Evolutionary conservation across 2,888 invertebrate species (phyloP), one percentile per base, ranked within the genome.

Genomic region (Callimorpha dominula): DNA sequence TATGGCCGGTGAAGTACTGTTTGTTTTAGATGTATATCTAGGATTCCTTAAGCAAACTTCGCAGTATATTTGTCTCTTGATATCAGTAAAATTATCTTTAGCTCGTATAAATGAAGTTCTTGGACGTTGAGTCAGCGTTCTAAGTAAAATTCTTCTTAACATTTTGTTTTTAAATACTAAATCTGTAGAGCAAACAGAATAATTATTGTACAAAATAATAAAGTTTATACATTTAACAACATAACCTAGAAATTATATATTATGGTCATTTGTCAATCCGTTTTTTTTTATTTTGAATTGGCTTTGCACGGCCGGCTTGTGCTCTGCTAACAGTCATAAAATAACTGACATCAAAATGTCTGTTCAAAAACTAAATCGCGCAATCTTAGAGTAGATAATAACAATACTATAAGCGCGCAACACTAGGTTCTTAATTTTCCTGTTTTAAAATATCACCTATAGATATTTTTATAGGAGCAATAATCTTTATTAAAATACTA

Each of bases 1-100:
- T 78, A 97, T 92, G 54, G 94, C 96, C 64, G 95, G 94, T 20
- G 96, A 91, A 64, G 95, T 86, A 73, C 76, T 90, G 81, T 92
- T 91, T 89, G 90, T 74, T 81, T 93, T 94, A 65, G 91, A 84
- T 84, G 88, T 92, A 79, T 91, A 87, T 80, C 94, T 90, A 85
- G 94, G 94, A 89, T 89, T 87, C 84, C 84, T 85, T 87, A 92
- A 87, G 83, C 91, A 92, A 88, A 90, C 88, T 77, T 89, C 89
- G 81, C 90, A 91, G 79, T 92, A 90, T 89, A 95, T 88, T 90
- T 91, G 90, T 78, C 86, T 91, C 78, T 79, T 88, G 78, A 87
- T 85, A 83, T 75, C 70, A 76, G 74, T 82, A 75, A 81, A 75
- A 80, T 79, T 89, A 85, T 85, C 81, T 78, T 77, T 74, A 77